Evolutionary conservation across 2,888 invertebrate species (phyloP).

Genomic region (Cheilosia variabilis): DNA sequence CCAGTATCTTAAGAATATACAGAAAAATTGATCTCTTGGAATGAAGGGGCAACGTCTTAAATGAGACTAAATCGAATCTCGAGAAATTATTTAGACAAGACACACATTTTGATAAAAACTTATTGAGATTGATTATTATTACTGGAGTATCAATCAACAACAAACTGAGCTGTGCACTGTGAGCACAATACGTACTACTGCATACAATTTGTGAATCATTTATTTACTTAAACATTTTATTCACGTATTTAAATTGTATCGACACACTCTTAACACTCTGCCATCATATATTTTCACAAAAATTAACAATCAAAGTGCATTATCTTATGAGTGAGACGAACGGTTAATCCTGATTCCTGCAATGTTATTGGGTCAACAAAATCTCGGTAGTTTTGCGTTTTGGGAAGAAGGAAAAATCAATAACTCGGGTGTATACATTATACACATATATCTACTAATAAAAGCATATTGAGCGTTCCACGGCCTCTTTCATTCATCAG

Average conservation of each 20-base stretch:
- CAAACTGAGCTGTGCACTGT: too few species aligned
- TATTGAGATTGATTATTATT: too few species aligned
- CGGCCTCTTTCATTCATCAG: conserved; percentile 15
- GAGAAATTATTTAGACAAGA: too few species aligned
- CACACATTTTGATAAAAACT: too few species aligned
- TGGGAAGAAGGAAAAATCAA: conserved; percentile 42
- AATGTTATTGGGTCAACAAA: conserved; percentile 1
- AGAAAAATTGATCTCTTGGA: too few species aligned
- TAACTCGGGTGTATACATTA: neutral
- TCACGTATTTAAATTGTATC: neutral
- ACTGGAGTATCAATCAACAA: too few species aligned
- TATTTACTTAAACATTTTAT: too few species aligned
- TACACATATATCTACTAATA: neutral
- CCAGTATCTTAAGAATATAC: too few species aligned
- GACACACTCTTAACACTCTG: neutral
- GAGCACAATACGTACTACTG: too few species aligned
- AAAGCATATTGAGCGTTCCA: conserved; percentile 12
- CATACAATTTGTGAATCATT: too few species aligned
- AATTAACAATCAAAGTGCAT: neutral
- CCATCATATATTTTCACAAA: neutral
- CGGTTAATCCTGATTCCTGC: conserved; percentile 9
- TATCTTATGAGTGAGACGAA: neutral
- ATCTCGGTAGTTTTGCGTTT: conserved; percentile 1
- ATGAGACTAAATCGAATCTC: too few species aligned
- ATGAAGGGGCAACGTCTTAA: too few species aligned